Conservation (phyloP, 35 echinoderm and acorn worm genomes). For the Heliocidaris tuberculata region DNA sequence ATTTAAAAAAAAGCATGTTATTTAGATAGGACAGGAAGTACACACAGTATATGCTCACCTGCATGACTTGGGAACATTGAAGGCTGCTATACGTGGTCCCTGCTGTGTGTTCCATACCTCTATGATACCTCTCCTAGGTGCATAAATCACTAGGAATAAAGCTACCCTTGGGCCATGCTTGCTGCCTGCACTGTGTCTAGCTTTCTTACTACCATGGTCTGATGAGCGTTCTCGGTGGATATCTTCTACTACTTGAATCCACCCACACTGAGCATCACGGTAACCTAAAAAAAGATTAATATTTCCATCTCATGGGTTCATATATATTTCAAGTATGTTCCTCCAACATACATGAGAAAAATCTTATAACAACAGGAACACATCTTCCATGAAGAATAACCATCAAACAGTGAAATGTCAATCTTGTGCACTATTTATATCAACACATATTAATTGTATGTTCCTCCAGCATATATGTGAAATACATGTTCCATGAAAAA, state of each 20-base stretch:
- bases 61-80: slow-evolving; percentile 97
- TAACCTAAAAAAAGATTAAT: slow-evolving; percentile 49
- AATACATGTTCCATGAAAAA: too few species aligned
- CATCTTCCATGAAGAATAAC: background rate
- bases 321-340: background rate
- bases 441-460: background rate
- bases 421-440: background rate
- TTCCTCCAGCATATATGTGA: too few species aligned
- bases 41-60: slow-evolving; percentile 51
- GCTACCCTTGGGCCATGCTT: slow-evolving; percentile 63
- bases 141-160: slow-evolving; percentile 94
- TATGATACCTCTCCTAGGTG: slow-evolving; percentile 86
- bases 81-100: slow-evolving; percentile 93
- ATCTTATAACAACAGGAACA: background rate
- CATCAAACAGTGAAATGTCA: background rate
- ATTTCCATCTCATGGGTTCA: background rate
- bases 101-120: slow-evolving; percentile 99
- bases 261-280: slow-evolving; percentile 98
- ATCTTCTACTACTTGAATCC: slow-evolving; percentile 89
- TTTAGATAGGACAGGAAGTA: too few species aligned
- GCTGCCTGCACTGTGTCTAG: slow-evolving; percentile 39
- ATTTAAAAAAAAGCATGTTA: too few species aligned
- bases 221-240: slow-evolving; percentile 61
- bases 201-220: slow-evolving; percentile 21
- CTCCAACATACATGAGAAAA: background rate